Evolutionary conservation across 2,797 vertebrate genomes (phyloP).

Genomic region (Siniperca obscura): DNA sequence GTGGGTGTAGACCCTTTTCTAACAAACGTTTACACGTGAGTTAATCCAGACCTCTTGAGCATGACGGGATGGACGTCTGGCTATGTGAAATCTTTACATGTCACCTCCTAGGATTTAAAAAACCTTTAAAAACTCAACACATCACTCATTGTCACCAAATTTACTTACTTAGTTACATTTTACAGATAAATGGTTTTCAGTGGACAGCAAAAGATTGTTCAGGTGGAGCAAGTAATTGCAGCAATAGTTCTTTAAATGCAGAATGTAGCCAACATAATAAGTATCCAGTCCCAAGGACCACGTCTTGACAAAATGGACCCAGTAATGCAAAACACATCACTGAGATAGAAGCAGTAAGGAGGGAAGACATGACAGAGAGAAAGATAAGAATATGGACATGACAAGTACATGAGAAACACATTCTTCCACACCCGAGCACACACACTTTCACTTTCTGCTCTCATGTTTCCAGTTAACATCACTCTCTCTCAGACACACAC

Average conservation of each 20-base stretch:
- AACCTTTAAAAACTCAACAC: neutral
- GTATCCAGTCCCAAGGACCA: neutral
- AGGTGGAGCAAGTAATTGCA: neutral
- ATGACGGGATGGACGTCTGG: neutral
- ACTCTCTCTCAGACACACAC: constrained; percentile 11
- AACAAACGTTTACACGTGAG: constrained; percentile 2
- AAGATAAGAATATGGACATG: constrained; percentile 42
- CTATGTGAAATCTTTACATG: neutral
- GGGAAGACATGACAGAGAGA: constrained; percentile 12
- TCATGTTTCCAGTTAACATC: constrained; percentile 53
- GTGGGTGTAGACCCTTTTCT: neutral
- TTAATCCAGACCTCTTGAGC: constrained; percentile 13
- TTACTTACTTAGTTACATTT: neutral
- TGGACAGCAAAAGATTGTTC: neutral
- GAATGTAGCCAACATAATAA: neutral
- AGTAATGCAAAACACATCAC: constrained; percentile 3
- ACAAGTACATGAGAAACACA: constrained; percentile 71
- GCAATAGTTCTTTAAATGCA: constrained; percentile 9
- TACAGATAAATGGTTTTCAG: neutral
- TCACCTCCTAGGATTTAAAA: neutral
- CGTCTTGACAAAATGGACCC: neutral
- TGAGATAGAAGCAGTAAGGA: constrained; percentile 1
- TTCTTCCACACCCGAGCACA: constrained; percentile 39
- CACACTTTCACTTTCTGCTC: constrained; percentile 37
- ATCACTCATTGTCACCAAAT: neutral